These are phyloP conservation scores for Biston betularia DNA, from an alignment of 2,888 invertebrate species.

Conservation along the genomic window DNA sequence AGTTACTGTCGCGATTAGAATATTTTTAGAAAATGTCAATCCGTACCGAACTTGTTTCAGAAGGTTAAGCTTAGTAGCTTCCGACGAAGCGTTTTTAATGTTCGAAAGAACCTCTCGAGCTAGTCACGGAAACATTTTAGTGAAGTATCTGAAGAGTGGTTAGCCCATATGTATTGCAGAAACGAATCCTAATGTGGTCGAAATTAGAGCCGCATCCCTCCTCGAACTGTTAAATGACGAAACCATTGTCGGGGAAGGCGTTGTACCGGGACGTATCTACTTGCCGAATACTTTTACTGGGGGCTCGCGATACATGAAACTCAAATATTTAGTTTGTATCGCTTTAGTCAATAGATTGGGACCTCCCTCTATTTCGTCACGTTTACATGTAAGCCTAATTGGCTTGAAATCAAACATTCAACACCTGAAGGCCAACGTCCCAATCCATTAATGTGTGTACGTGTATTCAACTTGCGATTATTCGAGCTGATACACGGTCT, in stretches of 20 bases:
- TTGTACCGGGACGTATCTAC: conserved; percentile 7
- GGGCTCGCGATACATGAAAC: conserved; percentile 4
- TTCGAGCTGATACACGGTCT: not conserved
- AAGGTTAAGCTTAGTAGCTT: too few relatives aligned
- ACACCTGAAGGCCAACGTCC: too few relatives aligned
- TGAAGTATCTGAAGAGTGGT: not conserved
- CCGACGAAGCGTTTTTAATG: too few relatives aligned
- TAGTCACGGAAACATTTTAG: too few relatives aligned
- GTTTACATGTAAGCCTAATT: conserved; percentile 13
- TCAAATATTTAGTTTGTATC: not conserved
- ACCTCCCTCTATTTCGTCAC: conserved; percentile 15
- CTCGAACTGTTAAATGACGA: not conserved
- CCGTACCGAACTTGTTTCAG: too few relatives aligned
- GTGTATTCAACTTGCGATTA: too few relatives aligned
- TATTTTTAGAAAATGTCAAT: too few relatives aligned
- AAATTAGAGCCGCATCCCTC: not conserved
- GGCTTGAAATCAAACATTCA: conserved; percentile 1
- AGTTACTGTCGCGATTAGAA: too few relatives aligned
- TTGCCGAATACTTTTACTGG: conserved; percentile 21
- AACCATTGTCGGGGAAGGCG: not conserved
- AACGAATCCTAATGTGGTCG: not conserved
- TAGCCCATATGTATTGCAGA: not conserved
- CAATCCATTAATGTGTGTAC: too few relatives aligned
- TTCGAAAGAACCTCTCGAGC: too few relatives aligned
- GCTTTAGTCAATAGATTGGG: not conserved